Evolutionary conservation across 2,888 invertebrate genomes (phyloP), one percentile per base, ranked within the genome.

Genomic region (Lasioglossum calceatum): DNA sequence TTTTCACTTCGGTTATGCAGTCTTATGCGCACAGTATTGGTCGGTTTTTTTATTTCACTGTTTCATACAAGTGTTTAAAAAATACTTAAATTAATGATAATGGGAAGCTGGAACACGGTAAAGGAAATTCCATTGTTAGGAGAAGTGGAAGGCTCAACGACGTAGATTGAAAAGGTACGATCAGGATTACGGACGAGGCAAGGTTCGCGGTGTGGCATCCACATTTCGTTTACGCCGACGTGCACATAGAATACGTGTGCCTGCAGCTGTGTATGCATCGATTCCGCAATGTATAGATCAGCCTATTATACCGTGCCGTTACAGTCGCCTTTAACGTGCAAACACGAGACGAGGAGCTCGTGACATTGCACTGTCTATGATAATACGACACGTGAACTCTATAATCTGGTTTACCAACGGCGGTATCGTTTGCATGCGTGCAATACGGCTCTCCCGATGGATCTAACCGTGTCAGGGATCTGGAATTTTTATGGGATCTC

Each of bases 341-440:
- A 82, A 89, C 88, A 86, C 91, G 90, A 86, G 84, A 90, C 90
- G 81, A 87, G 84, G 78, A 84, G 87, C 90, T 90, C 90, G 90
- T 90, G 90, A 91, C 90, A 91, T 91, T 88, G 91, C 88, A 91
- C 90, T 91, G 90, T 90, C 90, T 90, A 90, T 91, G 90, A 91
- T 90, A 90, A 90, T 90, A 88, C 90, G 88, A 90, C 90, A 90
- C 90, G 90, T 90, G 88, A 90, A 91, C 91, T 85, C 90, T 84
- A 88, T 91, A 88, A 90, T 90, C 88, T 88, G 87, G 80, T 82
- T 80, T 84, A 83, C 79, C 82, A 81, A 81, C 64, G 81, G 73
- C 82, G 86, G 79, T 84, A 80, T 82, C 81, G 77, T 67, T 58
- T 44, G 82, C 72, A 80, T 82, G 71, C 81, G 80, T 50, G 76